Evolutionary conservation across 64 coral and sea anemone species (phyloP).

Genomic region (Trachythela sp.): DNA sequence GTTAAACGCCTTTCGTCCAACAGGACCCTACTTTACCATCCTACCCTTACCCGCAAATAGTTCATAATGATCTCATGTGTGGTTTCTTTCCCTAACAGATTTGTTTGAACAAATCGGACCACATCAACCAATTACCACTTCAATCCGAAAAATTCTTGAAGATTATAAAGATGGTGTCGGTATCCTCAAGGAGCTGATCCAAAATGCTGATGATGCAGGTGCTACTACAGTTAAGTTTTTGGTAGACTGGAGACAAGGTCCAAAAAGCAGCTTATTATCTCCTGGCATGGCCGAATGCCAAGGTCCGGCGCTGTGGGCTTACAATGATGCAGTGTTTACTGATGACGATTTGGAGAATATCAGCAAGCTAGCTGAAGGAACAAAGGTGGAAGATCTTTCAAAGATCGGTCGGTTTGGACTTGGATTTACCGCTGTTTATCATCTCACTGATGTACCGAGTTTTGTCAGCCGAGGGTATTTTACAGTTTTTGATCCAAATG

Average conservation of each 20-base stretch:
- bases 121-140: constrained; percentile 68
- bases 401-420: no score
- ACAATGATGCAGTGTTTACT: constrained; percentile 66
- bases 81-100: no score
- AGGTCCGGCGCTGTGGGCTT: no score
- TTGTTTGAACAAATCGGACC: constrained; percentile 75
- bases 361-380: constrained; percentile 69
- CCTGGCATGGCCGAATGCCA: constrained; percentile 57
- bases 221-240: no score
- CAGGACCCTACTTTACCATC: no score
- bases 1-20: no score
- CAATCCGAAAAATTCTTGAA: constrained; percentile 63
- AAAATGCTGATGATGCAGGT: no score
- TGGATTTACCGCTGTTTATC: constrained; percentile 80
- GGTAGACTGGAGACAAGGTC: constrained; percentile 61
- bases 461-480: constrained; percentile 60
- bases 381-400: constrained; percentile 70
- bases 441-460: no score
- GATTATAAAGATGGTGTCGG: constrained; percentile 85
- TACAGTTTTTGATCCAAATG: constrained; percentile 72
- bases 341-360: no score
- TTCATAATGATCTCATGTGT: no score
- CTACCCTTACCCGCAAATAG: no score
- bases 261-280: constrained; percentile 44
- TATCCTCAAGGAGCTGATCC: no score